Evolutionary conservation across 2,113 vertebrate genomes (phyloP).

Genomic region (Trichomycterus rosablanca): DNA sequence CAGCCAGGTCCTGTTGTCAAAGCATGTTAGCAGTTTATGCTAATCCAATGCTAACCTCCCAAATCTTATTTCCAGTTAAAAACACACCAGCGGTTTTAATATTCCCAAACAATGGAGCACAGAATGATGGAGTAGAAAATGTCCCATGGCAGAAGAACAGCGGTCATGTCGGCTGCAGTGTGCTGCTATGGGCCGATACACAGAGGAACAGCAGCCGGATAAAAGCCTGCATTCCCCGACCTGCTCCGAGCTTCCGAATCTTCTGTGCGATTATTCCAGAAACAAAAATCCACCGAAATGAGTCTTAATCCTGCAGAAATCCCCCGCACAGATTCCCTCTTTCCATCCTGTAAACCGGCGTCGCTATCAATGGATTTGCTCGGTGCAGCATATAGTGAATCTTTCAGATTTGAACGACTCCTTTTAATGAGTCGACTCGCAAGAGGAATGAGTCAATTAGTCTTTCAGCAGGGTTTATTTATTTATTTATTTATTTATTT

Average conservation of each 20-base stretch:
- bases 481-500: too few relatives aligned
- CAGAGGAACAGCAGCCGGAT: not conserved
- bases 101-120: not conserved
- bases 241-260: not conserved
- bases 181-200: conserved; percentile 1
- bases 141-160: not conserved
- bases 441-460: not conserved
- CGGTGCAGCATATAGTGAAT: not conserved
- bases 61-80: not conserved
- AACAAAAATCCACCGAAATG: not conserved
- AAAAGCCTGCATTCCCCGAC: not conserved
- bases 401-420: not conserved
- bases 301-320: conserved; percentile 9
- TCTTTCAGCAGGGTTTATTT: too few relatives aligned
- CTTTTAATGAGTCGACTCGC: not conserved
- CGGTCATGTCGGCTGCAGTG: conserved; percentile 9
- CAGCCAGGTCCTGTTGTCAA: not conserved
- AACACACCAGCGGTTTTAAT: not conserved
- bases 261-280: not conserved
- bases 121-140: not conserved
- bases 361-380: not conserved
- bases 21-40: not conserved
- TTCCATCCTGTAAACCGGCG: conserved; percentile 8
- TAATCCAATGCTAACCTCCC: not conserved
- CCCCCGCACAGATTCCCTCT: not conserved